Evolutionary conservation across 1,140 invertebrate species (phyloP), one percentile per base, ranked within the genome.

Genomic region (Nixonia krombeini): DNA sequence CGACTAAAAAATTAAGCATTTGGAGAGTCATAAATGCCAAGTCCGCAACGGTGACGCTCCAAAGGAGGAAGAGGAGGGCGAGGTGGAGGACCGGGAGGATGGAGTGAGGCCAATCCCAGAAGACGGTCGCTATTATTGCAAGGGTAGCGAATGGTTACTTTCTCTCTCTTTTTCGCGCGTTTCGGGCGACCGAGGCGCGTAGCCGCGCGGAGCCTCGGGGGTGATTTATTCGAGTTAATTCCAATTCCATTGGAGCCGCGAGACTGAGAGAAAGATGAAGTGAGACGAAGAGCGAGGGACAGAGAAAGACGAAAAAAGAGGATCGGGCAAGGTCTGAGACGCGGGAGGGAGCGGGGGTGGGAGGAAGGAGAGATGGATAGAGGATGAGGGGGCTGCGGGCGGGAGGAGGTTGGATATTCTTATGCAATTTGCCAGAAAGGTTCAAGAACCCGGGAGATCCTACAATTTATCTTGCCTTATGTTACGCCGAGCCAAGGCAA

Each of bases 371-470:
- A 41, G 28, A 25, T 29, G 35, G 41, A 23, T 15, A 28, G 23
- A 52, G 61, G 68, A 25, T 26, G 16, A 25, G 15, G 41, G 46
- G 40, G 16, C 57, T 41, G 51, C 23, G 58, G 42, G 52, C 55
- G 71, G 69, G 57, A 66, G 62, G 73, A 75, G 73, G 76, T 75
- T 84, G 83, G 84, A 85, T 85, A 85, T 85, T 85, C 84, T 86
- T 86, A 86, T 86, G 84, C 84, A 86, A 86, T 86, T 86, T 86
- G 84, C 84, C 84, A 85, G 84, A 86, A 86, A 86, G 83, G 84
- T 86, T 86, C 83, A 86, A 86, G 84, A 86, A 86, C 83, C 84
- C 78, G 77, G 79, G 81, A 85, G 84, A 86, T 85, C 82, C 84
- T 83, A 82, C 82, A 85, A 85, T 85, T 85, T 85, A 85, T 85